Evolutionary conservation across 2,113 vertebrate species (phyloP), one percentile per base, ranked within the genome.

Genomic region (Parus major): DNA sequence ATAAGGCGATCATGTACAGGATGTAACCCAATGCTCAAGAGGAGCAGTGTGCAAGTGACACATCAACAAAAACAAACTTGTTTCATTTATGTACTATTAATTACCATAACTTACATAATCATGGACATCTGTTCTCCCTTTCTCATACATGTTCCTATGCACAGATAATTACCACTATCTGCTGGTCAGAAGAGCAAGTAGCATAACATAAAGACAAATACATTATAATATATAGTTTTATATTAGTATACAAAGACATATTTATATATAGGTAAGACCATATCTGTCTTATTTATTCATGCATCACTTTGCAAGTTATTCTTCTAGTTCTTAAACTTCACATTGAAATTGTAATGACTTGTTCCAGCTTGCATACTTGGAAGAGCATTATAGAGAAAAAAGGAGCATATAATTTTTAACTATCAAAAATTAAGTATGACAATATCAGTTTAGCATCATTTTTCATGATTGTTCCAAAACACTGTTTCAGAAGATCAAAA

Each of bases 21-120:
- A 92, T 98, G 98, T 97, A 98, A 98, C 96, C 97, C 98, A 98
- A 98, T 96, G 97, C 90, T 97, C 97, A 98, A 95, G 98, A 98
- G 97, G 96, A 97, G 98, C 96, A 96, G 98, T 92, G 96, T 99
- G 98, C 97, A 98, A 98, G 97, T 99, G 98, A 99, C 98, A 99
- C 97, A 86, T 98, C 98, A 98, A 98, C 98, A 99, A 99, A 98
- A 98, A 98, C 92, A 97, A 97, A 98, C 98, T 95, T 96, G 90
- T 95, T 97, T 98, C 97, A 98, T 98, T 98, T 98, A 98, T 97
- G 94, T 97, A 97, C 96, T 98, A 97, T 97, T 98, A 98, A 98
- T 98, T 98, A 98, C 97, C 96, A 97, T 97, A 97, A 97, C 95
- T 95, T 97, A 97, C 97, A 97, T 98, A 98, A 98, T 98, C 95